Base-by-base conservation (phyloP, 2,888 invertebrate species). In the Aspidiotus destructor region DNA sequence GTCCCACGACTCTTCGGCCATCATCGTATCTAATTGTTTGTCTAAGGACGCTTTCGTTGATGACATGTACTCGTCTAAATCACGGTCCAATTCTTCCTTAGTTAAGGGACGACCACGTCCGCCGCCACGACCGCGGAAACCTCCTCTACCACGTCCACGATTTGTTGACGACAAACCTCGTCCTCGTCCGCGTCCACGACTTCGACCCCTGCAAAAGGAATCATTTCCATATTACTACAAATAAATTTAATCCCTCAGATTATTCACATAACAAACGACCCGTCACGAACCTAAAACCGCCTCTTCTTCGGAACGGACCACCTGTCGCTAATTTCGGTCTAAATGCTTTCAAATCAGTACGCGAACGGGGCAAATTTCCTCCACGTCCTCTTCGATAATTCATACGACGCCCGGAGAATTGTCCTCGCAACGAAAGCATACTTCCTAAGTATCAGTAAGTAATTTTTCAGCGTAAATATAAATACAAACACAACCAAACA, bases 61-160 rank as follows among this genome's bases (percentile, higher is more conserved):
- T 8, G 73, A 70, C 73, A 73, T 73, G 60, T 73, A 73, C 41
- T 72, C 72, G 62, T 73, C 73, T 17, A 73, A 69, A 52, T 73
- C 73, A 55, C 69, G 69, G 60, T 73, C 73, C 8, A 73, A 70
- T 41, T 72, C 72, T 69, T 73, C 73, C 69, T 72, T 73, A 40
- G 72, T 71, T 7, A 71, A 70, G 0, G 69, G 28, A 11, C 65
- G 68, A 10, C 68, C 69, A 53, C 71, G 64, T n/a, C 72, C 57
- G 41, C 65, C 13, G 15, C 71, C 70, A 17, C 71, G 57, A 10
- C 61, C 53, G 1, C 17, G 15, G 7, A 15, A 41, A 9, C 40
- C 8, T 44, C 68, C 60, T 44, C 68, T 42, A 11, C 71, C 68
- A 41, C 69, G 57, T 41, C 55, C 64, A 41, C 65, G 54, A 28